These are phyloP conservation scores for Luffia ferchaultella DNA, from an alignment of 2,888 invertebrate species.

Conservation along the genomic window DNA sequence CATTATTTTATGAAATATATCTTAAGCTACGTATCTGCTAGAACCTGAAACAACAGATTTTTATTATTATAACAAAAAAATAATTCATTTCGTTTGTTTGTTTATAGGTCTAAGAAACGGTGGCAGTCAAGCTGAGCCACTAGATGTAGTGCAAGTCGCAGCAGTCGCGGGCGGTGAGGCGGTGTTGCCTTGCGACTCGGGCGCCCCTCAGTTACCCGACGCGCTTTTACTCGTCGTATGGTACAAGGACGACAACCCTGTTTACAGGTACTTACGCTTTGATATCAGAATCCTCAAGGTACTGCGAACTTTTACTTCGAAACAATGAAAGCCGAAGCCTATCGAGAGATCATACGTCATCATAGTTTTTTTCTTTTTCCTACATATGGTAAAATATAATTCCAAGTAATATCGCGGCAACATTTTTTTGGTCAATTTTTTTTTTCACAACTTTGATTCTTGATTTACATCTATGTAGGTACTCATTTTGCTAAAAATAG, in stretches of 20 bases:
- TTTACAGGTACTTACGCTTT: constrained; percentile 83
- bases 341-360: too few species aligned
- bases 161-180: constrained; percentile 83
- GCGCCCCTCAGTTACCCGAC: constrained; percentile 79
- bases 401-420: too few species aligned
- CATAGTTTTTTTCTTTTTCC: too few species aligned
- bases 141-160: constrained; percentile 68
- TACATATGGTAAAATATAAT: too few species aligned
- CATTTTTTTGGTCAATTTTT: too few species aligned
- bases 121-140: constrained; percentile 42
- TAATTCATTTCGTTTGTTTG: neutral
- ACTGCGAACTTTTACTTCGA: too few species aligned
- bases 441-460: too few species aligned
- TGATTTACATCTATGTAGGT: too few species aligned
- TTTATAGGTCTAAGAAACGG: neutral
- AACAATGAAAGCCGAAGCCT: too few species aligned
- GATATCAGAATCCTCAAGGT: too few species aligned
- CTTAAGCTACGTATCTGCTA: too few species aligned
- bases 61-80: neutral
- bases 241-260: constrained; percentile 90
- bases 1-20: neutral
- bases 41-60: neutral
- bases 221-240: constrained; percentile 86
- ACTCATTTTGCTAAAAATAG: too few species aligned
- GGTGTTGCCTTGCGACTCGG: constrained; percentile 86